These are phyloP conservation scores for Palythoa grandiflora DNA, from an alignment of 92 coral and sea anemone species.

Conservation along the genomic window DNA sequence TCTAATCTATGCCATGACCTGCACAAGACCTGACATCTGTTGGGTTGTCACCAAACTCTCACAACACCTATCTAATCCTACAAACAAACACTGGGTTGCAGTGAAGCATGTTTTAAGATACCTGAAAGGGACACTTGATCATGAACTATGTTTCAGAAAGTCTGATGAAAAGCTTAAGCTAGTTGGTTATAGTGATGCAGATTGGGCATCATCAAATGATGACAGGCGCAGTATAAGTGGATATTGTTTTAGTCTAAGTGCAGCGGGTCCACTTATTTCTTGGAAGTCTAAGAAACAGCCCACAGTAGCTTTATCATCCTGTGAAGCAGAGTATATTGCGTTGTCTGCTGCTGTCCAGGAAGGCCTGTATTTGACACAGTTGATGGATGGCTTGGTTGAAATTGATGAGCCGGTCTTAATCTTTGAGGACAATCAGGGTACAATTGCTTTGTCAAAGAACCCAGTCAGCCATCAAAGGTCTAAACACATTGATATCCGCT, in stretches of 20 bases:
- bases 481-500: conserved; percentile 60
- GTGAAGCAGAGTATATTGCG: conserved; percentile 61
- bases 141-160: neutral
- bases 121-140: conserved; percentile 55
- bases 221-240: conserved; percentile 65
- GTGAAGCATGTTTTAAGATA: conserved; percentile 55
- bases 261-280: conserved; percentile 55
- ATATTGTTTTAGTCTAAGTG: conserved; percentile 62
- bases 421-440: neutral
- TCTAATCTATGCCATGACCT: conserved; percentile 53
- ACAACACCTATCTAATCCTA: conserved; percentile 41
- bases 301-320: conserved; percentile 56
- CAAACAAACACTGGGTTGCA: conserved; percentile 48
- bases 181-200: conserved; percentile 65
- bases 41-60: conserved; percentile 55
- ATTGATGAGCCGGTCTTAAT: conserved; percentile 18
- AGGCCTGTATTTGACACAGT: conserved; percentile 43
- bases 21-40: conserved; percentile 64
- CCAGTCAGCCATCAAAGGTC: neutral
- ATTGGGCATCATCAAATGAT: conserved; percentile 65
- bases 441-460: conserved; percentile 1
- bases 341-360: conserved; percentile 61
- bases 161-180: neutral
- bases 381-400: conserved; percentile 29
- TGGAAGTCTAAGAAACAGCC: conserved; percentile 62